Percentiles rank a stretch among this genome's conserved stretches.
Evolutionary conservation across 2,888 invertebrate genomes (phyloP).

Genomic region (Noctua fimbriata): DNA sequence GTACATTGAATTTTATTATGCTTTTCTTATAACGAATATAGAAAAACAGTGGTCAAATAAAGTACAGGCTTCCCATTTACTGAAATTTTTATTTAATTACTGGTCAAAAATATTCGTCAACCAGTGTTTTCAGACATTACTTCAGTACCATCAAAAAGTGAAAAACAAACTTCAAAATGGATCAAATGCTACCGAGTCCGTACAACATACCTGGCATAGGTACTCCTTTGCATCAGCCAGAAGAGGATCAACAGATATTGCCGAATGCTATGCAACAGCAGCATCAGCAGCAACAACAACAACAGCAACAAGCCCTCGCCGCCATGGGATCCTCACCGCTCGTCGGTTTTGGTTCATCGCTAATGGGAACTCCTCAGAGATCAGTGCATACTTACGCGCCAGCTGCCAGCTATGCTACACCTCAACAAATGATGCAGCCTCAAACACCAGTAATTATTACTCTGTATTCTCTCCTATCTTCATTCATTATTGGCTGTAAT

Average conservation of each 20-base stretch:
- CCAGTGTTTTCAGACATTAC: slow-evolving; percentile 5
- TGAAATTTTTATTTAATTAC: neutral
- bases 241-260: slow-evolving; percentile 97
- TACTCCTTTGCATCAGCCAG: slow-evolving; percentile 96
- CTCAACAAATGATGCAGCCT: slow-evolving; percentile 96
- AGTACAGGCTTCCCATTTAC: neutral
- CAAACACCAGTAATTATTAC: slow-evolving; percentile 94
- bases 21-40: neutral
- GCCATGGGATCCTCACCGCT: slow-evolving; percentile 91
- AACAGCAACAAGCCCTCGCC: slow-evolving; percentile 89
- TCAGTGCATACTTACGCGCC: slow-evolving; percentile 94
- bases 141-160: slow-evolving; percentile 20
- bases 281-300: slow-evolving; percentile 93
- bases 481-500: neutral
- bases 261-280: slow-evolving; percentile 96
- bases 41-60: slow-evolving; percentile 19
- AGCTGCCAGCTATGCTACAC: slow-evolving; percentile 94
- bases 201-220: slow-evolving; percentile 97
- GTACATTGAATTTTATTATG: slow-evolving; percentile 13
- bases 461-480: neutral
- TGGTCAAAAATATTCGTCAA: slow-evolving; percentile 2
- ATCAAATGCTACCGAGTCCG: slow-evolving; percentile 97
- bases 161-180: slow-evolving; percentile 90
- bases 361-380: slow-evolving; percentile 93
- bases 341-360: slow-evolving; percentile 91